Evolutionary conservation across 2,113 vertebrate genomes (phyloP).

Genomic region (Neotoma lepida): DNA sequence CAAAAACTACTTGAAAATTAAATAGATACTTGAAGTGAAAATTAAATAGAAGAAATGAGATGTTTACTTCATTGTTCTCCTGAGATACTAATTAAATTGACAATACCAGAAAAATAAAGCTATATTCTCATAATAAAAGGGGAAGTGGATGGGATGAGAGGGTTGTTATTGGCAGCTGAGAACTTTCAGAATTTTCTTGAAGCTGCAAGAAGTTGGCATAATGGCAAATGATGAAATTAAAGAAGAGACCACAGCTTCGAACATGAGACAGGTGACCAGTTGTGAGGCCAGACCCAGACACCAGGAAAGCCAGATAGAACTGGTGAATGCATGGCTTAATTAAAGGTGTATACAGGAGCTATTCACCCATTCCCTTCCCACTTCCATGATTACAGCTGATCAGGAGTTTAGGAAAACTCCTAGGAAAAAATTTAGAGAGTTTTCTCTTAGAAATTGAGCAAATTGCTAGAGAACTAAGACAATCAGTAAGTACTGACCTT

Average conservation of each 20-base stretch:
- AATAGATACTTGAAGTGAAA: constrained; percentile 40
- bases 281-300: background rate
- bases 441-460: background rate
- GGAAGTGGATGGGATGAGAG: background rate
- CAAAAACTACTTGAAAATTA: constrained; percentile 16
- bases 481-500: background rate
- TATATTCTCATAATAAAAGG: background rate
- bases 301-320: background rate
- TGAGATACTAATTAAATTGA: background rate
- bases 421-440: background rate
- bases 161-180: background rate
- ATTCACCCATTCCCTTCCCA: background rate
- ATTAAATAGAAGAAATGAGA: background rate
- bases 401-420: constrained; percentile 1
- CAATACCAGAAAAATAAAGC: background rate
- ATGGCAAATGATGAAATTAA: background rate
- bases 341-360: background rate
- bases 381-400: background rate
- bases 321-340: background rate
- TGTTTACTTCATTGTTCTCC: constrained; percentile 8
- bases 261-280: background rate
- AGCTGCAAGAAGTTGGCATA: background rate
- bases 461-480: background rate
- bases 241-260: background rate
- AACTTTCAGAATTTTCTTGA: constrained; percentile 12